phyloP scores from a whole-genome alignment of 2,797 vertebrate species.

The Mormyrops attenuatus region DNA sequence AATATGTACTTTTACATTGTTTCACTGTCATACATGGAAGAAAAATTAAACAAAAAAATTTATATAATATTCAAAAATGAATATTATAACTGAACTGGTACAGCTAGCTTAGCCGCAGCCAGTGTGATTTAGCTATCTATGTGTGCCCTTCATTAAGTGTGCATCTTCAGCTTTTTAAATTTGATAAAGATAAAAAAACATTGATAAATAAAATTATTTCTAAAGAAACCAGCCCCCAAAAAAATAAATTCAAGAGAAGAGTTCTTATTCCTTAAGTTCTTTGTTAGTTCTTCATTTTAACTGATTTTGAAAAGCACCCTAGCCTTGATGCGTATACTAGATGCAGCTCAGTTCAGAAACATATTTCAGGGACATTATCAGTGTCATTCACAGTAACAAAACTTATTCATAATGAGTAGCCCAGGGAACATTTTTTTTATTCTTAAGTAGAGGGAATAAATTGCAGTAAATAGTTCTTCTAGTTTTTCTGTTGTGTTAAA shows the following conservation, averaged over 20 bases:
- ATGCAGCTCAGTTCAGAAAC: neutral
- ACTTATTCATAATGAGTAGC: neutral
- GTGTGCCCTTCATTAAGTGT: neutral
- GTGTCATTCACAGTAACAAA: neutral
- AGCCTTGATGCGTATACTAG: neutral
- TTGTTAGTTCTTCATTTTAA: neutral
- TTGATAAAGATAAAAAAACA: neutral
- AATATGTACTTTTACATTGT: neutral
- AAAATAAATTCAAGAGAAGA: neutral
- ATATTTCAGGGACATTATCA: neutral
- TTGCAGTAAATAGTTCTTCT: neutral
- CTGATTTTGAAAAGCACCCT: neutral
- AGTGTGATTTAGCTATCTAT: neutral
- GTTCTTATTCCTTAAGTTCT: neutral
- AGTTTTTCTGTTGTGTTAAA: neutral
- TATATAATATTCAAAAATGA: neutral
- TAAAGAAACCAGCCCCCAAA: neutral
- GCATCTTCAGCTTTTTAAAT: neutral
- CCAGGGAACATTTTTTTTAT: neutral
- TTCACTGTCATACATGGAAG: neutral
- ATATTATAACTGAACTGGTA: neutral
- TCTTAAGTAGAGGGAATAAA: neutral
- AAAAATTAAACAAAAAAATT: neutral
- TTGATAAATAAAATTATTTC: neutral
- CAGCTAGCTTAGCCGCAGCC: neutral